Conservation (phyloP, 2,113 vertebrate species). For the Eolophus roseicapilla region DNA sequence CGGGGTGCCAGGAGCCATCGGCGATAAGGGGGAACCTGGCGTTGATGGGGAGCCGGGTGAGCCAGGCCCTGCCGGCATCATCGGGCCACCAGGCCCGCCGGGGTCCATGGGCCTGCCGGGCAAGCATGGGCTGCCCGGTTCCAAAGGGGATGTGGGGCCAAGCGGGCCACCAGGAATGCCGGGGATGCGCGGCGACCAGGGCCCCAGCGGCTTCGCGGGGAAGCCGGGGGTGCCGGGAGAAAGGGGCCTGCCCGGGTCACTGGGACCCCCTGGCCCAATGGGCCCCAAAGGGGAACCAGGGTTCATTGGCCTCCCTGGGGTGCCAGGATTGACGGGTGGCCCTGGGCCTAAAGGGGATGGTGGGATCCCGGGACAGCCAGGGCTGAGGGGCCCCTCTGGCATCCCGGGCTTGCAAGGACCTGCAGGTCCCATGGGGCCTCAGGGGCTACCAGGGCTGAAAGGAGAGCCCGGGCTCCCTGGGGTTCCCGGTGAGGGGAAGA, state of each 20-base stretch:
- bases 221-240: slow-evolving; percentile 90
- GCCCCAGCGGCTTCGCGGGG: slow-evolving; percentile 82
- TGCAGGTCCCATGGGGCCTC: slow-evolving; percentile 92
- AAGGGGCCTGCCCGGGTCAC: slow-evolving; percentile 85
- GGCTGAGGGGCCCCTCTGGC: slow-evolving; percentile 88
- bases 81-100: slow-evolving; percentile 84
- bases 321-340: slow-evolving; percentile 81
- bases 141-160: slow-evolving; percentile 88
- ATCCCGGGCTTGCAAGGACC: slow-evolving; percentile 94
- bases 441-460: slow-evolving; percentile 88
- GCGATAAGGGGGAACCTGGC: slow-evolving; percentile 89
- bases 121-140: slow-evolving; percentile 87
- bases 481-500: slow-evolving; percentile 82
- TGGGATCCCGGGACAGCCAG: slow-evolving; percentile 87
- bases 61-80: slow-evolving; percentile 82
- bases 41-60: slow-evolving; percentile 82
- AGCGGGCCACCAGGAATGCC: slow-evolving; percentile 86
- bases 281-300: slow-evolving; percentile 93
- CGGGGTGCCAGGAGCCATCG: slow-evolving; percentile 83
- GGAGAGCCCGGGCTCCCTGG: slow-evolving; percentile 89
- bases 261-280: slow-evolving; percentile 84
- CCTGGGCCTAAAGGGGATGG: slow-evolving; percentile 86
- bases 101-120: slow-evolving; percentile 93
- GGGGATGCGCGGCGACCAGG: slow-evolving; percentile 90
- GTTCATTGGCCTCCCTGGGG: slow-evolving; percentile 86